Base-by-base conservation (phyloP, 1,140 invertebrate genomes). In the Saxidomus purpurata region DNA sequence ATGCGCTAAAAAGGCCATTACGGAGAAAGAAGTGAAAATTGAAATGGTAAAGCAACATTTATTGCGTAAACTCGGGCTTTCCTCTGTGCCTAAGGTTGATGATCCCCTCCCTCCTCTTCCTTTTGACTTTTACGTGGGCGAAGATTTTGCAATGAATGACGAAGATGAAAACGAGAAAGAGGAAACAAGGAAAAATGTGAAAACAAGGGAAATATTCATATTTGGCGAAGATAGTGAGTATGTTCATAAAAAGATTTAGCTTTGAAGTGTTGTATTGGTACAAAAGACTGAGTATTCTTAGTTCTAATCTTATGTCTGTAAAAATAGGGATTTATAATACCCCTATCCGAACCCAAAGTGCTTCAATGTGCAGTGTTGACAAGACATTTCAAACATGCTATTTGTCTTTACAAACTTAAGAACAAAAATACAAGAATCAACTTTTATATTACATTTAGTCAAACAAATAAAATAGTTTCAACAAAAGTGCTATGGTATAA, bases 141-240 rank as follows among this genome's bases (percentile, higher is more conserved):
- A 88, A 71, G 63, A 79, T 31, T 81, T 69, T 43, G n/a, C 38
- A 19, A 47, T 81, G 71, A 88, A 63, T 43, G 86, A 88, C 34
- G 76, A 80, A 15, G 69, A 36, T 4, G 31, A 71, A 6, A 59
- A 28, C n/a, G 76, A 52, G n/a, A 31, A n/a, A 11, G 76, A 81
- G 47, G 86, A 84, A 19, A 28, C 28, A 6, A 61, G 69, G 47
- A 43, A 19, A 28, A 90, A 71, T 38, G 87, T 89, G 4, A 85
- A 88, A 59, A 89, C 87, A 9, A 61, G 83, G 25, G 67, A 91
- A 43, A 69, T 90, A 17, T 89, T 91, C 74, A 79, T 92, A 4
- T 79, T 74, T 0, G 92, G 90, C 8, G 59, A 79, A 69, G 90
- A 91, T 52, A 91, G 92, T 92, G 89, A 86, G 89, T 34, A n/a